Evolutionary conservation across 2,113 vertebrate genomes (phyloP), one percentile per base, ranked within the genome.

Genomic region (Python bivittatus): DNA sequence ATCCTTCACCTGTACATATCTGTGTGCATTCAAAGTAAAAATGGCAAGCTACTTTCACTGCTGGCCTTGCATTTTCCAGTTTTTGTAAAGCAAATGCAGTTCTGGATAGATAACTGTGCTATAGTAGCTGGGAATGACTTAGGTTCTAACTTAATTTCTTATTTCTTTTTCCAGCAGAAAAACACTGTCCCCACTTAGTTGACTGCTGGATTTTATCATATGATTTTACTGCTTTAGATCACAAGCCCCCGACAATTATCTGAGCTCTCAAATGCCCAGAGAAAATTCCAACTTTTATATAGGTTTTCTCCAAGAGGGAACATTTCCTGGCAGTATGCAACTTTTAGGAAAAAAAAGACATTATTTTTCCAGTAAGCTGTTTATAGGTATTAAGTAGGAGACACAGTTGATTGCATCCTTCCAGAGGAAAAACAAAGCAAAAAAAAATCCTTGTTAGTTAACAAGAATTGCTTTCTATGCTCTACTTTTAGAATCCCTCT

Each of bases 341-440:
- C 0, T 2, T 88, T 94, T 92, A 93, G 53, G 48, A 5, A 48
- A 48, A 48, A 48, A 91, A 58, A 93, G 96, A 17, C 20, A 29
- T 88, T 94, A 42, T 94, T 93, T 72, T 95, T 95, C 94, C 52
- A 93, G 60, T 93, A 94, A 94, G 93, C 33, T 93, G 53, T 95
- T 96, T 94, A 96, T 93, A 95, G 94, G 94, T 91, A 92, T 93
- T 93, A 93, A 92, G 87, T 27, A 92, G 5, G 44, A 72, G 25
- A 53, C 27, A 42, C 72, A 54, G 56, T 64, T 92, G 79, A 84
- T 89, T 48, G 23, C 87, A 89, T 92, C 20, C 84, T 92, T 44
- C 54, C 23, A 52, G 20, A 58, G 13, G 29, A 61, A 53, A 92
- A 48, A 48, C 22, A 3, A 86, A 54, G 29, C n/a, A 91, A 86